Evolutionary conservation across 2,888 invertebrate genomes (phyloP).

Genomic region (Eupithecia inturbata): DNA sequence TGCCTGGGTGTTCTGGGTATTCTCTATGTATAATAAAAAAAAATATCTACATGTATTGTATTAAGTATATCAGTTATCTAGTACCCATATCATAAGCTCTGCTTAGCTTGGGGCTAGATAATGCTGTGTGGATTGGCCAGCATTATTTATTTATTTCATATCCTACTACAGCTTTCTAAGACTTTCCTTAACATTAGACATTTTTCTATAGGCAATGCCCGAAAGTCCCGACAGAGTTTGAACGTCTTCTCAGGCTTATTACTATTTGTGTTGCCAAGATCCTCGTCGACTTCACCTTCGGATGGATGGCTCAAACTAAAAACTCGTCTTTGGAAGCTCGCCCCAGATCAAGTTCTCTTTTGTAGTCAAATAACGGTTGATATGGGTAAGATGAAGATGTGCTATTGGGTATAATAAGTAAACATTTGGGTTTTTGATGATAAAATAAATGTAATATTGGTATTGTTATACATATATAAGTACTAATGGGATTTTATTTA

Average conservation of each 20-base stretch:
- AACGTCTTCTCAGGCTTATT: conserved; percentile 74
- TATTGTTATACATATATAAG: background rate
- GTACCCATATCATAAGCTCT: no score
- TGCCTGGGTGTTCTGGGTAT: no score
- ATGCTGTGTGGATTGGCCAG: no score
- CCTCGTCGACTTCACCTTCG: conserved; percentile 55
- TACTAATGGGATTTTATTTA: background rate
- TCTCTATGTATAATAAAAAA: no score
- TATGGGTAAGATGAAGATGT: conserved; percentile 25
- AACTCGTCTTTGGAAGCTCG: conserved; percentile 38
- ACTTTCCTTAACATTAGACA: background rate
- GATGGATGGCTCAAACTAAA: conserved; percentile 50
- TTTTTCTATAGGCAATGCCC: conserved; percentile 32
- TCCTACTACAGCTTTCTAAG: background rate
- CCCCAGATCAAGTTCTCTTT: conserved; percentile 36
- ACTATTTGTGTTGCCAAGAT: conserved; percentile 76
- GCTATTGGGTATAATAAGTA: background rate
- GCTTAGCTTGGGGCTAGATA: no score
- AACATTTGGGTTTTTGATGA: background rate
- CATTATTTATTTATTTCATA: no score
- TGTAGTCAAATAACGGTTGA: conserved; percentile 30
- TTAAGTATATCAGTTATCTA: no score
- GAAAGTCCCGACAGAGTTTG: conserved; percentile 58
- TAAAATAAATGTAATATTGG: background rate
- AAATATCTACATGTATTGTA: no score